Evolutionary conservation across 1,140 invertebrate genomes (phyloP), one percentile per base, ranked within the genome.

Genomic region (Drosophila murphyi): DNA sequence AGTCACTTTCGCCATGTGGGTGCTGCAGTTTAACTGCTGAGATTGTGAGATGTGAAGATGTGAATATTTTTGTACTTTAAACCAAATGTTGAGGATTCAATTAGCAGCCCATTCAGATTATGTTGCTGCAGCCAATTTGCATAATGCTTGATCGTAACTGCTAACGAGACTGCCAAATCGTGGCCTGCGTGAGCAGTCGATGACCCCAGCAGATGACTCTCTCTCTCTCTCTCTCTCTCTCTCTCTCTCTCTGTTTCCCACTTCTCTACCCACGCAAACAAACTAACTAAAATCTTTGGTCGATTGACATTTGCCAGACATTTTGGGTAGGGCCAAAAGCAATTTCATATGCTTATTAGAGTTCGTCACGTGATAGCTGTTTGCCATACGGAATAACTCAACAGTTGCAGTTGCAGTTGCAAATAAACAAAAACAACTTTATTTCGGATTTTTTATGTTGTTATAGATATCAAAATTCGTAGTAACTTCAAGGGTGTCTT

Each of bases 1-100:
- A 50, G 62, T 61, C 28, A 76, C 83, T 88, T 88, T 88, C 83
- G 85, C 83, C 80, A 80, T 86, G 78, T 85, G 82, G 82, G 82
- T 85, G 82, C 80, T 67, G 31, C 5, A 20, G 20, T 20, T 37
- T 28, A 54, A 6, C 7, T 5, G 31, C 8, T 56, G 50, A 20
- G 20, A 20, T 20, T 20, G n/a, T 45, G 55, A 45, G 56, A 10
- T 41, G 10, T 32, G 28, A 43, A 31, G 20, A 12, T 35, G 43
- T 28, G 37, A 3, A 41, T 20, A 8, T 56, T 35, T 41, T 5
- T 41, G 37, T 41, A 20, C 6, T 7, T 3, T 8, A 39, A 39
- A 35, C 37, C 35, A 41, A 41, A 12, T 45, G 31, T 57, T 61
- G 73, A 85, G 82, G 78, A 86, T 69, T 85, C 81, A 85, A 85